These are phyloP conservation scores for Nothoprocta pentlandii DNA, from an alignment of 2,113 vertebrate species.

Conservation along the genomic window DNA sequence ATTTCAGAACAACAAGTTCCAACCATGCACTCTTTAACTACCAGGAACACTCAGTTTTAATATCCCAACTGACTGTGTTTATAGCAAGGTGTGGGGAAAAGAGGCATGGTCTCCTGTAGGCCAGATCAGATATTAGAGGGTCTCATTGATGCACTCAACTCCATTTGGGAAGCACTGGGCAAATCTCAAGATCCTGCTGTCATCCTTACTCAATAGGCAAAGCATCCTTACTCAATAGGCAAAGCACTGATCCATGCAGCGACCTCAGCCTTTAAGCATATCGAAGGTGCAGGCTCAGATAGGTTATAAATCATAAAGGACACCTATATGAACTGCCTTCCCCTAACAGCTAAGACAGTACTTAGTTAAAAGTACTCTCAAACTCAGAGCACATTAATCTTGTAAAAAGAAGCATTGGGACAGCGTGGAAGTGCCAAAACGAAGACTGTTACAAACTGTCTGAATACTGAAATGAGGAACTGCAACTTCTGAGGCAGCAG, in stretches of 20 bases:
- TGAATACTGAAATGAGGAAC: neutral
- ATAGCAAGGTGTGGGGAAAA: neutral
- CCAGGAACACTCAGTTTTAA: neutral
- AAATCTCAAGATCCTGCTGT: neutral
- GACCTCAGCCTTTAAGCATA: neutral
- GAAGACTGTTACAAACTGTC: neutral
- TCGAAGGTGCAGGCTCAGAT: neutral
- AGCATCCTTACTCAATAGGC: neutral
- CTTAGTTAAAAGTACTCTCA: neutral
- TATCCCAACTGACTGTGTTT: neutral
- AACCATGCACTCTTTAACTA: neutral
- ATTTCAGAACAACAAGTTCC: constrained; percentile 2
- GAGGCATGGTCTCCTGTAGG: neutral
- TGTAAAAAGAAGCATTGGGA: neutral
- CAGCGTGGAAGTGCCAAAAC: neutral
- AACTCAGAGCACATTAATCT: neutral
- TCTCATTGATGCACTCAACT: rapidly evolving
- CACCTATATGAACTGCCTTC: neutral
- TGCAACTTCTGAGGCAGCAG: neutral
- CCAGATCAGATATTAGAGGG: neutral
- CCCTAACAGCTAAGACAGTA: rapidly evolving
- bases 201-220: neutral
- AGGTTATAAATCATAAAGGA: neutral
- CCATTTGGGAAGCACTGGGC: neutral
- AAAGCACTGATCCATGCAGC: neutral